phyloP scores from a whole-genome alignment of 2,888 invertebrate species.

The Bibio marci region DNA sequence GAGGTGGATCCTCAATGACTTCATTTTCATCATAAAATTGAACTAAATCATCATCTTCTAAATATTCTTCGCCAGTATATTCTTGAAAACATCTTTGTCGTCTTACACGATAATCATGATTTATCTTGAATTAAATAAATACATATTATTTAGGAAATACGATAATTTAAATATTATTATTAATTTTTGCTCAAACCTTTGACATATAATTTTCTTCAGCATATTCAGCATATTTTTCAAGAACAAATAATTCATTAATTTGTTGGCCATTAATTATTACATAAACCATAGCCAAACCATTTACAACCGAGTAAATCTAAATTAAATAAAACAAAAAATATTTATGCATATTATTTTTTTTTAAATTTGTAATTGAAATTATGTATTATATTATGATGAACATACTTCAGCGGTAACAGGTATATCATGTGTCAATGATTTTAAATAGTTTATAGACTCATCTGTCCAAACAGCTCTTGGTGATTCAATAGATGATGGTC shows the following conservation, averaged over 20 bases:
- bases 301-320: slow-evolving; percentile 57
- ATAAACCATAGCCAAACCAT: slow-evolving; percentile 51
- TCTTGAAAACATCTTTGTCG: slow-evolving; percentile 16
- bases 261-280: slow-evolving; percentile 32
- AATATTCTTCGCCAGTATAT: not conserved
- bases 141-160: slow-evolving; percentile 1
- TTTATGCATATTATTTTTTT: too few relatives aligned
- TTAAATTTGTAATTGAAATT: not conserved
- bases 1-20: slow-evolving; percentile 26
- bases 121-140: slow-evolving; percentile 26
- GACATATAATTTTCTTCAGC: slow-evolving; percentile 66
- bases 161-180: slow-evolving; percentile 7
- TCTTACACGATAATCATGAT: slow-evolving; percentile 38
- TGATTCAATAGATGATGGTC: slow-evolving; percentile 44
- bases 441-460: too few relatives aligned
- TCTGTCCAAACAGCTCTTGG: slow-evolving; percentile 42
- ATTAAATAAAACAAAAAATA: slow-evolving; percentile 7
- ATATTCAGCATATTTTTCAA: slow-evolving; percentile 41
- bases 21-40: slow-evolving; percentile 17
- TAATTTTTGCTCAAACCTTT: slow-evolving; percentile 32
- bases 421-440: too few relatives aligned
- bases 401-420: not conserved
- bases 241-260: slow-evolving; percentile 47
- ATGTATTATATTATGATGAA: not conserved
- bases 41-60: slow-evolving; percentile 13